Conservation (phyloP, 2,797 vertebrate genomes). For the Ispidina lecontei region DNA sequence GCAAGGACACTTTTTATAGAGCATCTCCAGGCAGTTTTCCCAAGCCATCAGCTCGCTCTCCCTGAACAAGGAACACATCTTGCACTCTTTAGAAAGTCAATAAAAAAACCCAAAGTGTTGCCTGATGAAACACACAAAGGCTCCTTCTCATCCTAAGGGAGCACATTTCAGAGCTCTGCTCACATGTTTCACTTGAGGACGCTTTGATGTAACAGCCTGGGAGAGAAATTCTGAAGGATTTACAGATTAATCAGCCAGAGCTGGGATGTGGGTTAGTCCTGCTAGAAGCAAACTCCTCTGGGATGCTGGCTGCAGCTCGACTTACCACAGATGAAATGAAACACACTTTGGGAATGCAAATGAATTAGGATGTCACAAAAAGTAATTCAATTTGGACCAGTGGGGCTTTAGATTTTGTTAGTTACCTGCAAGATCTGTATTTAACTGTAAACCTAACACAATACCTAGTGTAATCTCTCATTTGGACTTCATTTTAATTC, state of each 20-base stretch:
- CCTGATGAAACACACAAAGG: constrained; percentile 6
- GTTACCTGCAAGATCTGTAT: constrained; percentile 33
- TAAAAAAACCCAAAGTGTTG: neutral
- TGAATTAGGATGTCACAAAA: constrained; percentile 31
- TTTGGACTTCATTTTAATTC: neutral
- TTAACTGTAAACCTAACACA: constrained; percentile 30
- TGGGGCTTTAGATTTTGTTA: constrained; percentile 9
- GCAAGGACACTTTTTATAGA: constrained; percentile 35
- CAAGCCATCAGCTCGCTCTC: constrained; percentile 4
- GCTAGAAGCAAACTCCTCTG: neutral
- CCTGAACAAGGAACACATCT: neutral
- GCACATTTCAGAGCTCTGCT: neutral
- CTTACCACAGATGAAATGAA: neutral
- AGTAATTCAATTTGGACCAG: constrained; percentile 51
- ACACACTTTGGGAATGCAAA: constrained; percentile 4
- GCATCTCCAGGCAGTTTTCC: constrained; percentile 30
- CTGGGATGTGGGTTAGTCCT: constrained; percentile 11
- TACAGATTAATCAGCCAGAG: neutral
- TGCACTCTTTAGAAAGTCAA: neutral
- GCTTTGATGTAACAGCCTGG: constrained; percentile 23
- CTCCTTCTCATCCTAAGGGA: neutral
- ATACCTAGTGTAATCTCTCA: neutral
- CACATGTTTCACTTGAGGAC: neutral
- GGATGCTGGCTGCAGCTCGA: constrained; percentile 19
- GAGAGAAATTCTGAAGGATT: constrained; percentile 23